Base-by-base conservation (phyloP, 92 coral and sea anemone species). In the Ricordea florida region DNA sequence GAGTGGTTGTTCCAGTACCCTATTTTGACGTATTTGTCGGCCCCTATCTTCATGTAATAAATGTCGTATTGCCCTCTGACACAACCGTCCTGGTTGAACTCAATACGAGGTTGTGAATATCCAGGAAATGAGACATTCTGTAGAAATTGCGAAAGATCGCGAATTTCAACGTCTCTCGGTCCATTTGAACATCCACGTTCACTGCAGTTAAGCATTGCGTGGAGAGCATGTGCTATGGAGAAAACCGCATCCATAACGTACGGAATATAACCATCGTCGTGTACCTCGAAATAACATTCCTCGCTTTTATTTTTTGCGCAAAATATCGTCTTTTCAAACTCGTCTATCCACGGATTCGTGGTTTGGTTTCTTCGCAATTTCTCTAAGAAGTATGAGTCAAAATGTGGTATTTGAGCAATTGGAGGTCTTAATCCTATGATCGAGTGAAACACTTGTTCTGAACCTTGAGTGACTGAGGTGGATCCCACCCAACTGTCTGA, bases 401-500 rank as follows among this genome's bases (percentile, higher is more conserved):
- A 86, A 7, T 8, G 1, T 18, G 88, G 80, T 8, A 74, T 74
- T 21, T 20, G 25, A 17, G 52, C 35, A 8, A 79, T 68, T 5
- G 82, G 71, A 8, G 80, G 53, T 32, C 87, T 74, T 8, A 86
- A 43, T 1, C 92, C 87, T 28, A 86, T 74, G 16, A 86, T 80
- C 4, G 92, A 56, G n/a, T 36, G 68, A 22, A 86, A 65, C 10
- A 86, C 74, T n/a, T 32, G 27, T 10, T 37, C 84, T 8, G 73
- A 61, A 20, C 83, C 84, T 6, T 77, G 68, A 44, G 62, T 50
- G 51, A 75, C 88, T 3, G 82, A 67, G 9, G 71, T 38, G 14
- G 92, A 86, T 3, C 92, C 92, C 17, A 87, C 81, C 92, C 92
- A 86, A 27, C 92, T 86, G 57, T 86, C 92, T 0, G 92, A 82